Conservation (phyloP, 2,888 invertebrate species). For the Metacarcinus magister region DNA sequence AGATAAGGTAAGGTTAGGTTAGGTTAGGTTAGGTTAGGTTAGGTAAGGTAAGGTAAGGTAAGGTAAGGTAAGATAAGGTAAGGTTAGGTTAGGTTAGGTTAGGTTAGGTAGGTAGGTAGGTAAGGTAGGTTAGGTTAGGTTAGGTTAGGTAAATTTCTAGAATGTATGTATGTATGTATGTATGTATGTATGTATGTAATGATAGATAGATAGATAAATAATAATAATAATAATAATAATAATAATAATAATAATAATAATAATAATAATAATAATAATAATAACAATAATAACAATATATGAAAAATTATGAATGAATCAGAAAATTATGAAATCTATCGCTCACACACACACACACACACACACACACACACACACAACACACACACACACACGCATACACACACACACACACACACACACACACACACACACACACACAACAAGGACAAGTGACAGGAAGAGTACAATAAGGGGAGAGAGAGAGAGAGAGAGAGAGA, state of each 20-base stretch:
- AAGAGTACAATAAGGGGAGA: not conserved
- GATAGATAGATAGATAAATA: too few relatives aligned
- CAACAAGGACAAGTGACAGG: not conserved
- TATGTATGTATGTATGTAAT: too few relatives aligned
- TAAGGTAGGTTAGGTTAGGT: conserved; percentile 2
- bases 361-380: not conserved
- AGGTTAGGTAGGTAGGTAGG: too few relatives aligned
- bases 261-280: not conserved
- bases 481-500: conserved; percentile 18
- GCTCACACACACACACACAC: conserved; percentile 4
- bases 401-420: too few relatives aligned
- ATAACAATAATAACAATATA: not conserved
- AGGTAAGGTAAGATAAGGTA: not conserved
- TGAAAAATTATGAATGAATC: not conserved
- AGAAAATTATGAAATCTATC: not conserved
- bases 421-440: too few relatives aligned
- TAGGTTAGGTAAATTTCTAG: not conserved
- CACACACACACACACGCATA: too few relatives aligned
- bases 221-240: not conserved
- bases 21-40: not conserved
- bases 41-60: not conserved
- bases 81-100: not conserved
- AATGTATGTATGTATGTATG: too few relatives aligned
- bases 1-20: not conserved
- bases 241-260: not conserved